Evolutionary conservation across 1,140 invertebrate genomes (phyloP), one percentile per base, ranked within the genome.

Genomic region (Tetragonula clypearis): DNA sequence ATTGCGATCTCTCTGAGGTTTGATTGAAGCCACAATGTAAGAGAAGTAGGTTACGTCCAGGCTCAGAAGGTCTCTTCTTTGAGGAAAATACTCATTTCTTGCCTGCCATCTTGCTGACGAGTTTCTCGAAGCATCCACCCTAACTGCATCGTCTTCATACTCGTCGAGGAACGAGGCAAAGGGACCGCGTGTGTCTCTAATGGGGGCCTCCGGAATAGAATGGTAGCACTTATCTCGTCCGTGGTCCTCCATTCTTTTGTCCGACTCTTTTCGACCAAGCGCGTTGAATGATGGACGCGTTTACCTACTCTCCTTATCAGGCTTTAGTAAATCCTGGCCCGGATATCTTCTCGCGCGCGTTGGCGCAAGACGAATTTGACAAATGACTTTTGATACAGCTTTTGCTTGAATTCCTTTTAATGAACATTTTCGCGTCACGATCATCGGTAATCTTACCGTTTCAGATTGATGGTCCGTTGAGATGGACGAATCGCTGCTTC

Each of bases 161-260:
- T 35, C 35, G 35, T 53, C 17, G 78, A 72, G n/a, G 66, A 88
- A 86, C 53, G 69, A 66, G 49, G 74, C 60, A 74, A 56, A 80
- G 73, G 77, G 55, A 74, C 87, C 84, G 84, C 88, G 85, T 86
- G 90, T 88, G 86, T 79, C 85, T 73, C 87, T 91, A 91, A 91
- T 90, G 41, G 87, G 87, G 86, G 79, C 66, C 66, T 71, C 77
- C 79, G 55, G 49, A 84, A 90, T 68, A 74, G 81, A 90, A 68
- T 79, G 58, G 30, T 77, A 76, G 73, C 82, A 86, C 89, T 90
- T 90, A 86, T 91, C 84, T 87, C 55, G 72, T 75, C 65, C 66
- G 6, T 49, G 41, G 41, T 49, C 71, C 78, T 90, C 85, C 86
- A 78, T 72, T 87, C 87, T 91, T 88, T 86, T 84, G 77, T 88